Percentiles rank a stretch among this genome's conserved stretches.
phyloP scores from a whole-genome alignment of 2,113 vertebrate genomes.

The Trichechus manatus region DNA sequence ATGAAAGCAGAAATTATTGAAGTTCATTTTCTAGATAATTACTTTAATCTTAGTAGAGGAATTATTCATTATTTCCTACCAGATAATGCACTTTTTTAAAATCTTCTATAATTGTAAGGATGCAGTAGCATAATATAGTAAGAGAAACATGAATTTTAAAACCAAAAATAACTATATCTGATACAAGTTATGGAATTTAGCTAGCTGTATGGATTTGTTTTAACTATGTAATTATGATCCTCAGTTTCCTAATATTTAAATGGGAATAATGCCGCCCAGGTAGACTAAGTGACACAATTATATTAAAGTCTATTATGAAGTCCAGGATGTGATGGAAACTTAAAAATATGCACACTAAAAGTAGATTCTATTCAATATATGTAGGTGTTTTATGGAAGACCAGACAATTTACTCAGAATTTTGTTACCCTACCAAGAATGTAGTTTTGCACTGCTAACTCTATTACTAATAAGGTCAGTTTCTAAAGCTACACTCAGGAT shows the following conservation, averaged over 20 bases:
- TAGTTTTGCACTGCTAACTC: neutral
- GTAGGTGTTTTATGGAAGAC: neutral
- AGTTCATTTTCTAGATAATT: conserved; percentile 37
- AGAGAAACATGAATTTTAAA: neutral
- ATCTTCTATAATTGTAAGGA: neutral
- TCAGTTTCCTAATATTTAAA: neutral
- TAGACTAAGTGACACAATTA: neutral
- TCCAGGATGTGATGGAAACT: neutral
- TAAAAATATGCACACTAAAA: neutral
- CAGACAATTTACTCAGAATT: neutral
- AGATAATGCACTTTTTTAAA: neutral
- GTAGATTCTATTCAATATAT: neutral
- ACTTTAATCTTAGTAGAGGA: conserved; percentile 1
- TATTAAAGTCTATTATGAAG: neutral
- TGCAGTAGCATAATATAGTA: neutral
- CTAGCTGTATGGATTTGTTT: neutral
- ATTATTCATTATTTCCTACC: neutral
- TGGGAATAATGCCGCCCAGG: neutral
- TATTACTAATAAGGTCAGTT: neutral
- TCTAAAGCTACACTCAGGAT: neutral
- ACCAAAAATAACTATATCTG: neutral
- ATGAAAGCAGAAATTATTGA: conserved; percentile 44
- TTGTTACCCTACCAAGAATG: too few species aligned
- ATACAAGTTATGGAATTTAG: neutral
- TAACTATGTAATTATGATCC: neutral